phyloP scores from a whole-genome alignment of 2,113 vertebrate species.

The Gyps fulvus region DNA sequence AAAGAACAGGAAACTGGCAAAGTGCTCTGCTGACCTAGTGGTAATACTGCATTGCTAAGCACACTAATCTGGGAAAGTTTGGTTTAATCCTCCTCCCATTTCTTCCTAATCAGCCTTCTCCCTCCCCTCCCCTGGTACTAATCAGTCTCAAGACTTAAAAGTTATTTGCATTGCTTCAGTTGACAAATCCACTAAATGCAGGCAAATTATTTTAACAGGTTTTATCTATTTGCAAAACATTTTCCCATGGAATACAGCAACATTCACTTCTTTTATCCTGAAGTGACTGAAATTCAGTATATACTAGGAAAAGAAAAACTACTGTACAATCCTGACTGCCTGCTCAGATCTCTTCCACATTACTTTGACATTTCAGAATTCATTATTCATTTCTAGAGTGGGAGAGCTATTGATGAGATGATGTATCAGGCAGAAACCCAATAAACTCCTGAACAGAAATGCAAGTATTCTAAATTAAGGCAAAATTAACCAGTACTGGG shows the following conservation, averaged over 20 bases:
- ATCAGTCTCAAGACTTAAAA: conserved; percentile 6
- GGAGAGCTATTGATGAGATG: background rate
- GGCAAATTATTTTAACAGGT: conserved; percentile 3
- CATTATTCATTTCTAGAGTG: background rate
- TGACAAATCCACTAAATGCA: conserved; percentile 1
- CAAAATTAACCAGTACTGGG: background rate
- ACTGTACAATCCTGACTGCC: background rate
- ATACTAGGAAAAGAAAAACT: background rate
- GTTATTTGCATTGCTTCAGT: background rate
- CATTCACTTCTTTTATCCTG: background rate
- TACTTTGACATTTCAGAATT: background rate
- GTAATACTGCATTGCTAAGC: conserved; percentile 20
- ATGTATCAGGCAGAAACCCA: background rate
- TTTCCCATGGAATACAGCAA: background rate
- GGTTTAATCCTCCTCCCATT: conserved; percentile 39
- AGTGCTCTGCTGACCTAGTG: conserved; percentile 28
- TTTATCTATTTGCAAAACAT: background rate
- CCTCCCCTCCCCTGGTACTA: background rate
- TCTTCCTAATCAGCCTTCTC: conserved; percentile 23
- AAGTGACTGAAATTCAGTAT: background rate
- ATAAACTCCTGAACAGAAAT: background rate
- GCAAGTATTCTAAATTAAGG: background rate
- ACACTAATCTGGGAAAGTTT: conserved; percentile 40
- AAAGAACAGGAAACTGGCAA: conserved; percentile 3
- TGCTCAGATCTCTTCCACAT: background rate